These are phyloP conservation scores for Matsumyia berberina DNA, from an alignment of 2,888 invertebrate genomes.

Conservation along the genomic window DNA sequence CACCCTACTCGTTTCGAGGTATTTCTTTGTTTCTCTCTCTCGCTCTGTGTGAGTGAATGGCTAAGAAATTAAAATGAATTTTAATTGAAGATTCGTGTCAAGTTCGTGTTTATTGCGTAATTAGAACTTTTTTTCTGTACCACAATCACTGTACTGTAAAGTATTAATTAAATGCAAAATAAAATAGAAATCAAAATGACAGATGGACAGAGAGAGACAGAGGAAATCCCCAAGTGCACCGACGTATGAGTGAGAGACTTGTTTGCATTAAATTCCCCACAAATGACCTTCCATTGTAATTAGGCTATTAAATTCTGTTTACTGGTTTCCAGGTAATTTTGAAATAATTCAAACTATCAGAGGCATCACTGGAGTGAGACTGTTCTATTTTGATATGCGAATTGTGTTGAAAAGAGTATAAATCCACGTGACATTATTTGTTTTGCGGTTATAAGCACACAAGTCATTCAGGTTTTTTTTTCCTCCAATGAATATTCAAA, in stretches of 20 bases:
- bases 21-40: not conserved
- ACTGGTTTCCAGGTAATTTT: not conserved
- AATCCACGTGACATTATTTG: not conserved
- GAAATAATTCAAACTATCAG: not conserved
- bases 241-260: not conserved
- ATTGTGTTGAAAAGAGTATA: not conserved
- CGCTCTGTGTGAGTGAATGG: not conserved
- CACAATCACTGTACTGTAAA: conserved; percentile 6
- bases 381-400: not conserved
- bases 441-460: not conserved
- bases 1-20: not conserved
- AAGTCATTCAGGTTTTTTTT: not conserved
- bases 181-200: not conserved
- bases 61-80: conserved; percentile 13
- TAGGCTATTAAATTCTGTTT: not conserved
- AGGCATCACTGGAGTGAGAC: not conserved
- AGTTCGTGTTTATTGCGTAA: conserved; percentile 10
- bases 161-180: conserved; percentile 8
- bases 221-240: not conserved
- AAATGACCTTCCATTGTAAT: not conserved
- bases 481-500: not conserved
- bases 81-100: conserved; percentile 48
- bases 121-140: not conserved
- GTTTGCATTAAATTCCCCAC: not conserved
- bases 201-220: not conserved